phyloP scores from a whole-genome alignment of 1,140 invertebrate species.

The Lordiphosa stackelbergi region DNA sequence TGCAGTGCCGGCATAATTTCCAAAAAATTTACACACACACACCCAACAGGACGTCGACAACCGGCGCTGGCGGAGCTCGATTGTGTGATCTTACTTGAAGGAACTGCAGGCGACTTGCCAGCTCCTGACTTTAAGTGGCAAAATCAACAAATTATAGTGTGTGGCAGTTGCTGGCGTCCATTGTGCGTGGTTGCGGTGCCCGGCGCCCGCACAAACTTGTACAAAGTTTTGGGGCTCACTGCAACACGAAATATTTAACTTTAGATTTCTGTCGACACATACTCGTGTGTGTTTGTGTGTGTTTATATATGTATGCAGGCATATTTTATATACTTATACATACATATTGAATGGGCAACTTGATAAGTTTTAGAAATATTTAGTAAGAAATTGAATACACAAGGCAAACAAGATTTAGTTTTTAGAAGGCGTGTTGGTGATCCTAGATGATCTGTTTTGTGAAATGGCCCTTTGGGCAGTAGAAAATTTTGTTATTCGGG shows the following conservation, averaged over 20 bases:
- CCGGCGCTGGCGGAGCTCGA: slow-evolving; percentile 9
- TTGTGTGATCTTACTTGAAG: slow-evolving; percentile 25
- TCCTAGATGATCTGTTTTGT: no score
- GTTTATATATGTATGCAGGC: slow-evolving; percentile 10
- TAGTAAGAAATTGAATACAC: no score
- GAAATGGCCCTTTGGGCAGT: no score
- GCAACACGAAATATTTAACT: slow-evolving; percentile 68
- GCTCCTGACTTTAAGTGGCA: slow-evolving; percentile 47
- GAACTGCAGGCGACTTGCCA: slow-evolving; percentile 1
- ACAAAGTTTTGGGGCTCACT: slow-evolving; percentile 40
- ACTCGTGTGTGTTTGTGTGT: neutral
- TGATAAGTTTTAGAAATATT: slow-evolving; percentile 2
- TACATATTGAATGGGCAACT: slow-evolving; percentile 8
- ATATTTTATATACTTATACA: neutral
- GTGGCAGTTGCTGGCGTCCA: slow-evolving; percentile 14
- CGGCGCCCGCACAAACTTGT: slow-evolving; percentile 41
- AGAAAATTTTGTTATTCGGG: no score
- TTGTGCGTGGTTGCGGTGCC: slow-evolving; percentile 26
- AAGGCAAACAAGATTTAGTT: no score
- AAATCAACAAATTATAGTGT: slow-evolving; percentile 69
- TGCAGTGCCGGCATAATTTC: slow-evolving; percentile 68
- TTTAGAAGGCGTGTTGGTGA: no score
- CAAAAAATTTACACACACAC: slow-evolving; percentile 37
- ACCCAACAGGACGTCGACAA: slow-evolving; percentile 2
- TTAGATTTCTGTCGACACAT: slow-evolving; percentile 55